Evolutionary conservation across 2,113 vertebrate genomes (phyloP), one percentile per base, ranked within the genome.

Genomic region (Nesospiza acunhae): DNA sequence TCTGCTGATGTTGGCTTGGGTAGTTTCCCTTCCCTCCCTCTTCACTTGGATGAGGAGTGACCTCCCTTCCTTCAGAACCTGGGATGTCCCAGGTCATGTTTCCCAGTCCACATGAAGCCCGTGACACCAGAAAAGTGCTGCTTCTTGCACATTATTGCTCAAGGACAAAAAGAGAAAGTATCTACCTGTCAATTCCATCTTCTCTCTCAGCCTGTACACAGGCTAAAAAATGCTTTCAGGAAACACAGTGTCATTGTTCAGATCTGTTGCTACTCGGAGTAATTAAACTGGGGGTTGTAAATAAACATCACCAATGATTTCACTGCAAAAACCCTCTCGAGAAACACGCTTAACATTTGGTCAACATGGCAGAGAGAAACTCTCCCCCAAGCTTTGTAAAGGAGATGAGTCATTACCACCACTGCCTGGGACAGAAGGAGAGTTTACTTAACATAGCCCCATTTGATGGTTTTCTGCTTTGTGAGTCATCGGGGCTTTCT

Each of bases 361-460:
- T 85, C 86, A 93, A 30, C 41, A 78, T 12, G 83, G 72, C 86
- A 86, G 79, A 77, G 72, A 63, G 41, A 85, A 93, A 41, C 68
- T 75, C 27, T 56, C 41, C 56, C 62, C 83, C 47, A 77, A 8
- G 72, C 47, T 84, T 75, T 84, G 39, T 73, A 0, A 8, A 62
- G 49, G 72, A 83, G 80, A 84, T 95, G 87, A 96, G 60, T 95
- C 90, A 94, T 70, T 96, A 89, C 79, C 33, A 93, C 63, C 85
- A 64, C 50, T 70, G 82, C 82, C 28, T 66, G 47, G 72, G 90
- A 78, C 56, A 90, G 91, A 44, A 66, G 49, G 31, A 88, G 67
- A 81, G 50, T 96, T 96, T 91, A 63, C 47, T 91, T 77, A 93
- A 70, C 2, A 1, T 13, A 52, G 74, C 24, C 33, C 67, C 27